Base-by-base conservation (phyloP, 35 echinoderm and acorn worm species). In the Acanthaster planci region DNA sequence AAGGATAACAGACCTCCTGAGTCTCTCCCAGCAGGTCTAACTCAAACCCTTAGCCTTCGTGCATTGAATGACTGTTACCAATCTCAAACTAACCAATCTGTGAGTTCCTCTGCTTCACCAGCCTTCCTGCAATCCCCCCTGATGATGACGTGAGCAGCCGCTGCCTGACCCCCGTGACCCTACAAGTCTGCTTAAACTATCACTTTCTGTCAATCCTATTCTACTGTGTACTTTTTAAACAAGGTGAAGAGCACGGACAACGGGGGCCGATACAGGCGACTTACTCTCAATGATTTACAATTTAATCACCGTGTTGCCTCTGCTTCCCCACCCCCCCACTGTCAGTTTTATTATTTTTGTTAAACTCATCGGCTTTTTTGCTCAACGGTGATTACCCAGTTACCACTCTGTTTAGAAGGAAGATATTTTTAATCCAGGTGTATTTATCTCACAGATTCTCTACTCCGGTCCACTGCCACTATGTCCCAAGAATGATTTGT, bases 41-140 rank as follows among this genome's bases (percentile, higher is more conserved):
- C 64, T 72, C 26, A 12, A 21, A 21, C 64, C 64, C 64, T 72
- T 72, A 34, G 2, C 64, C 64, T 72, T 26, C 30, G 2, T 72
- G 23, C 34, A 72, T 72, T 72, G 19, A 72, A 72, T 72, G 64
- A 72, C 64, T 72, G 64, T 72, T 72, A 34, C 64, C 64, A 72
- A 72, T 72, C 26, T 72, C 64, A 5, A 18, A 10, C 19, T 26
- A 18, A 59, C 19, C 56, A n/a, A 18, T 59, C 17, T 18, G 56
- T 26, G 21, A 72, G 64, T 26, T 10, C 12, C 42, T 47, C 64
- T n/a, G 34, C 26, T 30, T 23, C 14, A 26, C 64, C 59, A 21
- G 59, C 3, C 64, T 72, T 26, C 64, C 34, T 9, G 2, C 23
- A 8, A 23, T 19, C 23, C 30, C 23, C 14, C 26, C 18, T 12